Evolutionary conservation across 2,888 invertebrate genomes (phyloP).

Genomic region (Onthophagus sagittarius): DNA sequence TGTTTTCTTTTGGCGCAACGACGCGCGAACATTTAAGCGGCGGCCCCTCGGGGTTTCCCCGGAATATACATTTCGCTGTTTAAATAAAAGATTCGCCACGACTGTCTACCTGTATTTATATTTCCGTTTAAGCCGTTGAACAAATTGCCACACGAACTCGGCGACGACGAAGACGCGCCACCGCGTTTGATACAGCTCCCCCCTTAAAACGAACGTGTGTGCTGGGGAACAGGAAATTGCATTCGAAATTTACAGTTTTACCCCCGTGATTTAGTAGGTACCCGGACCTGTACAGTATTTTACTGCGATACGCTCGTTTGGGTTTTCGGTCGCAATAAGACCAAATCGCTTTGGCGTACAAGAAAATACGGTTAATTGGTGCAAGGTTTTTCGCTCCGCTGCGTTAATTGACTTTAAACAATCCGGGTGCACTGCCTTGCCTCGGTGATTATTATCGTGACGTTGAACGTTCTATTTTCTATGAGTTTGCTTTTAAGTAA

Average conservation of each 20-base stretch:
- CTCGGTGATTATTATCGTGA: background rate
- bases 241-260: conserved; percentile 29
- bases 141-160: conserved; percentile 19
- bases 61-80: conserved; percentile 10
- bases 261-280: conserved; percentile 19
- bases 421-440: background rate
- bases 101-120: conserved; percentile 20
- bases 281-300: background rate
- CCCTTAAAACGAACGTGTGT: background rate
- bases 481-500: background rate
- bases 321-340: background rate
- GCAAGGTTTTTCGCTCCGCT: background rate
- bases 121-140: conserved; percentile 21
- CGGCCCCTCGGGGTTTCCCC: background rate
- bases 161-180: conserved; percentile 1
- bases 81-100: conserved; percentile 19
- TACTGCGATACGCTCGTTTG: background rate
- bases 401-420: background rate
- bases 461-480: background rate
- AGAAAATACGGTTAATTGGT: background rate
- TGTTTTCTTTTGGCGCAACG: conserved; percentile 18
- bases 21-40: conserved; percentile 16
- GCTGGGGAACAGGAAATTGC: conserved; percentile 29
- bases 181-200: background rate
- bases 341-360: background rate